Conservation (phyloP, 2,797 vertebrate genomes). For the Pagetopsis macropterus region DNA sequence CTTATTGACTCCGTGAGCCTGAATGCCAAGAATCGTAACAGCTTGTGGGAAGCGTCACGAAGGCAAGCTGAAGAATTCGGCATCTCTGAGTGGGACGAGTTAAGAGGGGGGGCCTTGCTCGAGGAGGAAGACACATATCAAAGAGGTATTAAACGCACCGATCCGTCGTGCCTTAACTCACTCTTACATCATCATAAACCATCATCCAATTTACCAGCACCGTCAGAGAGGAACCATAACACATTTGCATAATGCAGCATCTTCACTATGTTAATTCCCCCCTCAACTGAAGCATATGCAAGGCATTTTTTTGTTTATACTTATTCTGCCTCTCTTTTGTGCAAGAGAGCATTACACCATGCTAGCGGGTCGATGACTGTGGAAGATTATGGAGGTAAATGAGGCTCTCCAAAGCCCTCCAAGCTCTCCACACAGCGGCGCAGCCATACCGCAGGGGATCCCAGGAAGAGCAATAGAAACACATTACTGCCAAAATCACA, state of each 20-base stretch:
- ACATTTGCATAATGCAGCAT: slow-evolving; percentile 80
- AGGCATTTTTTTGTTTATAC: slow-evolving; percentile 46
- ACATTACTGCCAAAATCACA: slow-evolving; percentile 70
- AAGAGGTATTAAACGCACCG: slow-evolving; percentile 69
- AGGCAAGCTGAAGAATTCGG: slow-evolving; percentile 24
- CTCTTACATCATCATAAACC: slow-evolving; percentile 80
- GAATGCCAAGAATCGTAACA: slow-evolving; percentile 39
- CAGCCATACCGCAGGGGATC: slow-evolving; percentile 49
- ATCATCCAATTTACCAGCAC: slow-evolving; percentile 77
- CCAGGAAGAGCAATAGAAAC: slow-evolving; percentile 67
- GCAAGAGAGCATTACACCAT: slow-evolving; percentile 54
- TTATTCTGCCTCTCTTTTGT: slow-evolving; percentile 39
- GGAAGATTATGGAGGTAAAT: slow-evolving; percentile 71
- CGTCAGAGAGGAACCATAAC: slow-evolving; percentile 71
- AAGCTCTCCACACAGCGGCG: slow-evolving; percentile 45
- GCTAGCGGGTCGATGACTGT: slow-evolving; percentile 51
- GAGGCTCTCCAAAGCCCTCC: slow-evolving; percentile 70
- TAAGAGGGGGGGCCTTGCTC: background rate
- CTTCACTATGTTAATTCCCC: slow-evolving; percentile 76
- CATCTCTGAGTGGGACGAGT: slow-evolving; percentile 33
- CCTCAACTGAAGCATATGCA: slow-evolving; percentile 38
- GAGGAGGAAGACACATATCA: slow-evolving; percentile 53
- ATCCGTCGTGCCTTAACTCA: slow-evolving; percentile 69
- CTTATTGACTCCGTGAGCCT: slow-evolving; percentile 49
- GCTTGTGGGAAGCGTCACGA: slow-evolving; percentile 40